Base-by-base conservation (phyloP, 2,888 invertebrate genomes). In the Drosophila ustulata region DNA sequence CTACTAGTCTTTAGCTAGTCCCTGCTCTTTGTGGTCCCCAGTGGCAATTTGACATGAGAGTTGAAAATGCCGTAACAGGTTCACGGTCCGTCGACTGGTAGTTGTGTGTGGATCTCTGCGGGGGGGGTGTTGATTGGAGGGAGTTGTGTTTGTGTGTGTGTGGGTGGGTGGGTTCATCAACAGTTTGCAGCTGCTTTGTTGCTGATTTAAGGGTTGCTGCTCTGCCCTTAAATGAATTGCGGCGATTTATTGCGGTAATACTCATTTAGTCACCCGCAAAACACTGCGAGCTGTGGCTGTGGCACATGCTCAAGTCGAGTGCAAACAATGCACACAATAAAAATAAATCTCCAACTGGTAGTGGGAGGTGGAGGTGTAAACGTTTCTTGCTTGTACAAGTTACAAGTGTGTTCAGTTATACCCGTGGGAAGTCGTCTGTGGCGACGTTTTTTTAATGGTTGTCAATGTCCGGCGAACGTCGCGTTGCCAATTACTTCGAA, bases 231-330 rank as follows among this genome's bases (percentile, higher is more conserved):
- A 90, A 87, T 87, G 85, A 87, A 88, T 90, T 90, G 89, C 85
- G 87, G 79, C 78, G 88, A 89, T 90, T 89, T 90, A 89, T 89
- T 90, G 86, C 86, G 88, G 87, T 88, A 87, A 90, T 89, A 86
- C 90, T 79, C 80, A 82, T 89, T 90, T 88, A 87, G 79, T 72
- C 63, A 56, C 65, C 43, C 74, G 74, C 71, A 75, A 65, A 80
- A 70, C 67, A 64, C 66, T 57, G 66, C 72, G 63, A 59, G 67
- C 46, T 51, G 65, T 55, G 59, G 67, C 46, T 51, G 65, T 55
- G 59, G 46, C 50, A 51, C 57, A 49, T 55, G 61, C 66, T 80
- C 66, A 71, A 88, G 84, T 75, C 72, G 71, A 87, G 83, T 85
- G 81, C 85, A 88, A 85, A 88, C 88, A 85, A 86, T 81, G 82